phyloP scores from a whole-genome alignment of 2,888 invertebrate genomes.

The Epinotia nisella region DNA sequence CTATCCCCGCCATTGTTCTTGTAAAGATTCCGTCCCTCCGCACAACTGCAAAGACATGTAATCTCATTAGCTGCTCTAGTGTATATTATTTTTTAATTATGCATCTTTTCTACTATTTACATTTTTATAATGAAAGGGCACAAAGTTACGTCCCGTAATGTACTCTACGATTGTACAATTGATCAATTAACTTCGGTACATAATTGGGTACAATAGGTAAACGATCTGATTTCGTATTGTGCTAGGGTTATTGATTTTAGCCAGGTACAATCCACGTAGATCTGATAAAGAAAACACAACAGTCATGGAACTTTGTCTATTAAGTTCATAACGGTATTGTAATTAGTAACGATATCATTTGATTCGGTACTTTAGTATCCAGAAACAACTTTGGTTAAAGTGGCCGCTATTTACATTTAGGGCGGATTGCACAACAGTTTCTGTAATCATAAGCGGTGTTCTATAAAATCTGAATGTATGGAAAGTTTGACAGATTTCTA shows the following conservation, averaged over 20 bases:
- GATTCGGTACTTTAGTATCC: neutral
- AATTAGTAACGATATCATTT: neutral
- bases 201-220: slow-evolving; percentile 42
- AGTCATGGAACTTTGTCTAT: neutral
- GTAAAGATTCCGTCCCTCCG: slow-evolving; percentile 73
- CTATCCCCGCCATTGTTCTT: slow-evolving; percentile 43
- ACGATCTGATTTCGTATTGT: slow-evolving; percentile 56
- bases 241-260: slow-evolving; percentile 20
- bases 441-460: too few species aligned
- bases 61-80: slow-evolving; percentile 65
- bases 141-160: slow-evolving; percentile 30
- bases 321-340: neutral
- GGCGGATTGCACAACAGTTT: too few species aligned
- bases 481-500: too few species aligned
- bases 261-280: neutral
- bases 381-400: neutral
- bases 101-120: slow-evolving; percentile 59
- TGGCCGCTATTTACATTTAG: neutral
- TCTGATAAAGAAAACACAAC: neutral
- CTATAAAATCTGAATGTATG: too few species aligned
- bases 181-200: slow-evolving; percentile 38
- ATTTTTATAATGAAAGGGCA: slow-evolving; percentile 40
- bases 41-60: slow-evolving; percentile 66
- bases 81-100: slow-evolving; percentile 56
- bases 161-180: slow-evolving; percentile 11